Evolutionary conservation across 2,113 vertebrate genomes (phyloP).

Genomic region (Neofelis nebulosa): DNA sequence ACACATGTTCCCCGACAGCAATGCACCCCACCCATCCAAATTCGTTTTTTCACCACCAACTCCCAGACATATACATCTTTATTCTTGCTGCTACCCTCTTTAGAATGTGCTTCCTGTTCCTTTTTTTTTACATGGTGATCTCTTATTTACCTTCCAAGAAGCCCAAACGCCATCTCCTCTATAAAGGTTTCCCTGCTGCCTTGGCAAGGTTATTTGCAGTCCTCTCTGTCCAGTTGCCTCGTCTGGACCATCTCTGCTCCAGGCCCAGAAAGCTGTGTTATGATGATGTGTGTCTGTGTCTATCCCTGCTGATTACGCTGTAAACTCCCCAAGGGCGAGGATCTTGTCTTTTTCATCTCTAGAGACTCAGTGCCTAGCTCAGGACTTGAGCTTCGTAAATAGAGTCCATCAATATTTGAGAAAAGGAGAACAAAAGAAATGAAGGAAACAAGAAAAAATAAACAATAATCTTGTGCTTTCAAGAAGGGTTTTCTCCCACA

Average conservation of each 20-base stretch:
- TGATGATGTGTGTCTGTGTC: neutral
- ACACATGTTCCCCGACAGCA: neutral
- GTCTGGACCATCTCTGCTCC: rapidly evolving
- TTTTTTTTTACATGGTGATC: neutral
- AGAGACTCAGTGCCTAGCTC: neutral
- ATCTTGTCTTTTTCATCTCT: neutral
- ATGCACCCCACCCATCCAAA: rapidly evolving
- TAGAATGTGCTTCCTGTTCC: neutral
- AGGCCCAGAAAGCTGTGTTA: neutral
- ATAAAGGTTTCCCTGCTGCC: neutral
- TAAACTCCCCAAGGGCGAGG: neutral
- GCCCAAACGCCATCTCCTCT: neutral
- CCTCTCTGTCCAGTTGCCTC: neutral
- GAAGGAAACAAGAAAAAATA: conserved; percentile 36
- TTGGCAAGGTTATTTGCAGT: neutral
- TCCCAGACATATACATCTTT: neutral
- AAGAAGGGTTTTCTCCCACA: neutral
- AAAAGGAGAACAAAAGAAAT: conserved; percentile 15
- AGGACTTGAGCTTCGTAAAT: conserved; percentile 30
- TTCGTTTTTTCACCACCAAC: neutral
- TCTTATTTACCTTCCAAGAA: neutral
- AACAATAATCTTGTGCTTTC: neutral
- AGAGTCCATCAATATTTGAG: conserved; percentile 54
- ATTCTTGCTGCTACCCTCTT: neutral
- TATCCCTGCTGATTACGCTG: neutral